Conservation (phyloP, 2,797 vertebrate genomes). For the Lagocephalus sceleratus region DNA sequence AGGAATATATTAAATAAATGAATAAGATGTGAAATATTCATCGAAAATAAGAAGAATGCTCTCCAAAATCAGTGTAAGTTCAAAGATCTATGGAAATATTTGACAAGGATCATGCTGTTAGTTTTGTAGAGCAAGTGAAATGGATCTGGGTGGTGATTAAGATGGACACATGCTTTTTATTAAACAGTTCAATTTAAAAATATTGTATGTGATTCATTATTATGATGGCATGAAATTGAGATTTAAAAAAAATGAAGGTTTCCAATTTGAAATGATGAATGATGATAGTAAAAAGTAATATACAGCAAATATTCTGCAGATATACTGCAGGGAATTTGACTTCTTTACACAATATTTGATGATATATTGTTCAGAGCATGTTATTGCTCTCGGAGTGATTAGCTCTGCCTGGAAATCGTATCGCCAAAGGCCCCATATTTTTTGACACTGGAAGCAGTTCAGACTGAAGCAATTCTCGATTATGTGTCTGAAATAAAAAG, state of each 20-base stretch:
- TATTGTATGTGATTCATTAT: background rate
- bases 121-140: background rate
- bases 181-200: background rate
- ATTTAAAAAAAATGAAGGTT: background rate
- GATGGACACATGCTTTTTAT: background rate
- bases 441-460: constrained; percentile 32
- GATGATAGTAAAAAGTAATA: background rate
- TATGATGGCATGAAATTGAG: background rate
- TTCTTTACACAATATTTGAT: background rate
- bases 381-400: constrained; percentile 13
- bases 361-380: constrained; percentile 8
- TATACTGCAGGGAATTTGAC: background rate
- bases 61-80: too few relatives aligned
- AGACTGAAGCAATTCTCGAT: constrained; percentile 23
- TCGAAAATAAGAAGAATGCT: too few relatives aligned
- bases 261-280: background rate
- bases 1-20: too few relatives aligned
- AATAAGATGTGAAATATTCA: too few relatives aligned
- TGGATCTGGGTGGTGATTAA: too few relatives aligned
- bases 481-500: constrained; percentile 18
- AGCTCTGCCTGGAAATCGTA: constrained; percentile 20
- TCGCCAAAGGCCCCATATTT: constrained; percentile 32
- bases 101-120: background rate
- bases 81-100: too few relatives aligned
- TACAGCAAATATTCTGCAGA: background rate